A percentile compares a stretch with the other conserved stretches of the same genome.
Evolutionary conservation across 2,113 vertebrate species (phyloP).

Genomic region (Oxyura jamaicensis): DNA sequence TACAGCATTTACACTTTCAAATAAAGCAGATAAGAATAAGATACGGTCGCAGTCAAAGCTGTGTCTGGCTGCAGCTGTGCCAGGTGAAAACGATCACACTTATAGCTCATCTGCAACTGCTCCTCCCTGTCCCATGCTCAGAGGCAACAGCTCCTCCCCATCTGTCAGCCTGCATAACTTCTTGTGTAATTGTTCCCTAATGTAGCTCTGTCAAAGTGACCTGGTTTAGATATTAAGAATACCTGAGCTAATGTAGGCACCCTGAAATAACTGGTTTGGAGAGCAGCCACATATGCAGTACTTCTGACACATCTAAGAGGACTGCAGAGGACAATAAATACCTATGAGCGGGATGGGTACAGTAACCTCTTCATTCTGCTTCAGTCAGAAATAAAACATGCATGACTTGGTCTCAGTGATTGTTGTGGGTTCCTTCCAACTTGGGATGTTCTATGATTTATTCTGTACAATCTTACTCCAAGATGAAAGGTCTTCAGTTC

Average conservation of each 20-base stretch:
- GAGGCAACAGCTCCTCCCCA: conserved; percentile 31
- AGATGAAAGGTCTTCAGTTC: background rate
- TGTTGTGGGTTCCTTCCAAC: background rate
- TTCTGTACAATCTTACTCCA: background rate
- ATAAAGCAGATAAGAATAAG: background rate
- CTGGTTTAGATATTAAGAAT: conserved; percentile 52
- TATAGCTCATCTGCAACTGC: background rate
- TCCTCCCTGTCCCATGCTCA: background rate
- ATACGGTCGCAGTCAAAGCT: background rate
- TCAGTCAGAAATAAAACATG: background rate
- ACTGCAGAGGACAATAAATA: background rate
- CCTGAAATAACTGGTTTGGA: conserved; percentile 39
- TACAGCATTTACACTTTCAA: fast-evolving
- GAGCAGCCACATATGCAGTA: background rate
- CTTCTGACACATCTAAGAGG: conserved; percentile 10
- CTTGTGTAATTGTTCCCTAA: background rate
- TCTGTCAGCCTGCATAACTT: background rate
- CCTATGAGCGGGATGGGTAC: background rate
- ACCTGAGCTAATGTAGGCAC: conserved; percentile 27
- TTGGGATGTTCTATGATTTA: background rate
- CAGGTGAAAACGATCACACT: background rate
- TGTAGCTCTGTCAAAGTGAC: conserved; percentile 31
- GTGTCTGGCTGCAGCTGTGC: background rate
- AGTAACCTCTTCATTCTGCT: background rate
- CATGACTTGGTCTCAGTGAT: background rate